phyloP scores from a whole-genome alignment of 2,797 vertebrate species.

The Botia almorhae region DNA sequence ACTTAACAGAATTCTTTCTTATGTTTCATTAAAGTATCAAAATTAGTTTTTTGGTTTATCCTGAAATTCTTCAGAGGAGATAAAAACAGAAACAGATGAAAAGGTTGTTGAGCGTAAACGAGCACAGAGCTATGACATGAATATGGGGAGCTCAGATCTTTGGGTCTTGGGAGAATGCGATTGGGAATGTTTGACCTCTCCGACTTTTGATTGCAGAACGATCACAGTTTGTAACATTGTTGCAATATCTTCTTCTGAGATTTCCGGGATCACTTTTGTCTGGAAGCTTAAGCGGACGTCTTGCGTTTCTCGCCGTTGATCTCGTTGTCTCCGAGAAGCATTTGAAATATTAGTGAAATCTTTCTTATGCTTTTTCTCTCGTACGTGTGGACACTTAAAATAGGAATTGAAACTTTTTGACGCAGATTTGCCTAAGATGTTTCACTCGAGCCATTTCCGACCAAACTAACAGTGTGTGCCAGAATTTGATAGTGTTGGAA shows the following conservation, averaged over 20 bases:
- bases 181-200: neutral
- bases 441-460: neutral
- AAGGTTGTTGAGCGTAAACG: neutral
- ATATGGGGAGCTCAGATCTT: neutral
- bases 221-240: conserved; percentile 24
- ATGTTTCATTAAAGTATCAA: too few relatives aligned
- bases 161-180: neutral
- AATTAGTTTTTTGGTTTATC: too few relatives aligned
- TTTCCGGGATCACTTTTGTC: neutral
- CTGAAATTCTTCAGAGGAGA: neutral
- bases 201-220: conserved; percentile 9
- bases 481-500: neutral
- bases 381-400: neutral
- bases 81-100: neutral
- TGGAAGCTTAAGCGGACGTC: neutral
- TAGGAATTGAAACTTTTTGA: neutral
- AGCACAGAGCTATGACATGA: neutral
- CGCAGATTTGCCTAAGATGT: neutral
- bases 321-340: conserved; percentile 6
- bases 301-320: conserved; percentile 10
- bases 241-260: conserved; percentile 3
- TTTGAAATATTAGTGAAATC: conserved; percentile 18
- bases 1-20: neutral
- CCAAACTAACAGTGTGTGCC: conserved; percentile 8
- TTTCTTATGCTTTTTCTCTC: neutral